phyloP scores from a whole-genome alignment of 1,140 invertebrate genomes.

The Harpegnathos saltator region DNA sequence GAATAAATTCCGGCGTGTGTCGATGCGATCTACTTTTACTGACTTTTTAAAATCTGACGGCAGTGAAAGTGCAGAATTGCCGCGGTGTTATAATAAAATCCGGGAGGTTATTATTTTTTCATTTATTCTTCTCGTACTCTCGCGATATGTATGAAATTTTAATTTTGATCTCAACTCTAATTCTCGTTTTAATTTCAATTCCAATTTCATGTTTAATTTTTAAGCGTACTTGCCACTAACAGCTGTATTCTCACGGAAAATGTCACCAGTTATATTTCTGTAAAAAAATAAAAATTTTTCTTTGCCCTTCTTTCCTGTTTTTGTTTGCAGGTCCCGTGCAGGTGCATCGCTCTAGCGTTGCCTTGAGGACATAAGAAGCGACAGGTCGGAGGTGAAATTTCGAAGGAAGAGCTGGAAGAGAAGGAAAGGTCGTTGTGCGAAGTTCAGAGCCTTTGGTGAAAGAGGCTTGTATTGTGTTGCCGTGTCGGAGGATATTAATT shows the following conservation, averaged over 20 bases:
- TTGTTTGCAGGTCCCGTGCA: not conserved
- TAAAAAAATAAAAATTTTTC: no score
- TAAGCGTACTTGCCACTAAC: not conserved
- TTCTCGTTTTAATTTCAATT: no score
- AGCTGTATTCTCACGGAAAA: not conserved
- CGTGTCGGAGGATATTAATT: conserved; percentile 56
- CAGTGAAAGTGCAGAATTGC: not conserved
- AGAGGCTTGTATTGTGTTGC: conserved; percentile 53
- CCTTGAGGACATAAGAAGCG: not conserved
- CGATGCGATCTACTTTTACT: not conserved
- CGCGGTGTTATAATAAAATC: not conserved
- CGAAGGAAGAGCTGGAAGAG: not conserved
- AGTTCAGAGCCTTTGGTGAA: conserved; percentile 56
- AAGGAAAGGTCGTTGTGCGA: conserved; percentile 63
- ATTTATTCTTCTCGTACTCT: not conserved
- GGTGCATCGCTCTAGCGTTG: not conserved
- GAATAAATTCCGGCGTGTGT: not conserved
- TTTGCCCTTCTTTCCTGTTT: not conserved
- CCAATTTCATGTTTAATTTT: no score
- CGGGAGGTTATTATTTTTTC: not conserved
- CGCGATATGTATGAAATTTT: not conserved
- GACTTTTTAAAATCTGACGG: not conserved
- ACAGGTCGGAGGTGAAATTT: conserved; percentile 61
- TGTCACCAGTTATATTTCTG: no score
- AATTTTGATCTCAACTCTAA: conserved; percentile 2